Evolutionary conservation across 2,888 invertebrate genomes (phyloP).

Genomic region (Amphipyra tragopoginis): DNA sequence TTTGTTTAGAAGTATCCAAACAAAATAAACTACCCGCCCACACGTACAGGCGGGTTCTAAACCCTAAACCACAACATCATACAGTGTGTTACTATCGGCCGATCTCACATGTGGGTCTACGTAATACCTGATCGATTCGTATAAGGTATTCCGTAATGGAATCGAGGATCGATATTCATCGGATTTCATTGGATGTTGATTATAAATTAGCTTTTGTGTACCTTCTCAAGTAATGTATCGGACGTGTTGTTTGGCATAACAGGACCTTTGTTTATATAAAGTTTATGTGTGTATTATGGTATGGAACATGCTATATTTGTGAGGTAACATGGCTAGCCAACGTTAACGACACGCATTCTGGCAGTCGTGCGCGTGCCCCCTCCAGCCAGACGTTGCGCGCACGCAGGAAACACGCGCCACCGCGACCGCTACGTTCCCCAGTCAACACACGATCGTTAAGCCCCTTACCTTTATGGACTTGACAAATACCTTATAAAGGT

Average conservation of each 20-base stretch:
- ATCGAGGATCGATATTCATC: slow-evolving; percentile 10
- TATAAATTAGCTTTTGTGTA: slow-evolving; percentile 36
- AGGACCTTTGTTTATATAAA: slow-evolving; percentile 50
- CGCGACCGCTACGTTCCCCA: slow-evolving; percentile 59
- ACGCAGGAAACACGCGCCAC: slow-evolving; percentile 84
- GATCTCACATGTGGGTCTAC: slow-evolving; percentile 48
- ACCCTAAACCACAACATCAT: slow-evolving; percentile 73
- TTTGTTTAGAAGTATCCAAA: slow-evolving; percentile 68
- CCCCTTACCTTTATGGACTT: slow-evolving; percentile 70
- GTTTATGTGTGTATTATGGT: slow-evolving; percentile 42
- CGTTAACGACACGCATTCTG: slow-evolving; percentile 73
- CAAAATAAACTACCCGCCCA: slow-evolving; percentile 75
- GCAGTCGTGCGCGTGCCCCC: slow-evolving; percentile 77
- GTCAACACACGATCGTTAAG: slow-evolving; percentile 56
- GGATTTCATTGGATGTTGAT: neutral
- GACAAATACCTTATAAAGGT: slow-evolving; percentile 74
- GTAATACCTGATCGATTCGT: slow-evolving; percentile 35
- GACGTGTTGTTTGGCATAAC: slow-evolving; percentile 51
- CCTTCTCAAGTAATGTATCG: slow-evolving; percentile 29
- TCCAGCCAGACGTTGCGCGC: slow-evolving; percentile 61
- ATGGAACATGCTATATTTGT: slow-evolving; percentile 69
- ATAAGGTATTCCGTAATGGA: slow-evolving; percentile 7
- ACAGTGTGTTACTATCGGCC: slow-evolving; percentile 60
- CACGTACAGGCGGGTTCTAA: slow-evolving; percentile 68
- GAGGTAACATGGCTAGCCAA: slow-evolving; percentile 64